Evolutionary conservation across 2,797 vertebrate species (phyloP).

Genomic region (Heterohyrax brucei): DNA sequence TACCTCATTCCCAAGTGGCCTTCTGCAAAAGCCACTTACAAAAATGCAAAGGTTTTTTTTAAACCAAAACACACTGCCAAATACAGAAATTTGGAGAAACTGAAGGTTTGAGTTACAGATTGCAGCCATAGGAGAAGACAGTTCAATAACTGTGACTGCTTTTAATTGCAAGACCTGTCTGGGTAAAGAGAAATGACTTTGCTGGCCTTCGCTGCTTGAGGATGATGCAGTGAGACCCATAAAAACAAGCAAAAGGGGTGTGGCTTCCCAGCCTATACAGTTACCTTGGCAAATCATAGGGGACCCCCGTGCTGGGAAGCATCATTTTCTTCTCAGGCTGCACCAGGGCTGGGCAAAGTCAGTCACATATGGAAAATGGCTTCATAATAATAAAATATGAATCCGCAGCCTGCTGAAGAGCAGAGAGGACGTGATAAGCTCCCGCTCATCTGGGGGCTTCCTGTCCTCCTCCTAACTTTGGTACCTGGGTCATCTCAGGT

Average conservation of each 20-base stretch:
- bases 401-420: not conserved
- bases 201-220: not conserved
- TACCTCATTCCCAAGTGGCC: constrained; percentile 17
- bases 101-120: constrained; percentile 48
- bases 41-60: constrained; percentile 59
- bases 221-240: not conserved
- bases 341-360: not conserved
- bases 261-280: not conserved
- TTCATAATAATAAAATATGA: constrained; percentile 73
- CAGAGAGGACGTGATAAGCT: not conserved
- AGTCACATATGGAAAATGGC: constrained; percentile 46
- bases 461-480: not conserved
- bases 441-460: not conserved
- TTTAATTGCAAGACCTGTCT: constrained; percentile 41
- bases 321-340: constrained; percentile 57
- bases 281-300: not conserved
- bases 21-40: constrained; percentile 56
- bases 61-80: constrained; percentile 44
- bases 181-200: not conserved
- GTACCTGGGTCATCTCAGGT: not conserved
- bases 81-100: not conserved
- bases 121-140: not conserved
- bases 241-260: not conserved
- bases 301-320: not conserved
- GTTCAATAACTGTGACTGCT: not conserved